Evolutionary conservation across 2,797 vertebrate species (phyloP), one percentile per base, ranked within the genome.

Genomic region (Sebastiscus albofasciatus): DNA sequence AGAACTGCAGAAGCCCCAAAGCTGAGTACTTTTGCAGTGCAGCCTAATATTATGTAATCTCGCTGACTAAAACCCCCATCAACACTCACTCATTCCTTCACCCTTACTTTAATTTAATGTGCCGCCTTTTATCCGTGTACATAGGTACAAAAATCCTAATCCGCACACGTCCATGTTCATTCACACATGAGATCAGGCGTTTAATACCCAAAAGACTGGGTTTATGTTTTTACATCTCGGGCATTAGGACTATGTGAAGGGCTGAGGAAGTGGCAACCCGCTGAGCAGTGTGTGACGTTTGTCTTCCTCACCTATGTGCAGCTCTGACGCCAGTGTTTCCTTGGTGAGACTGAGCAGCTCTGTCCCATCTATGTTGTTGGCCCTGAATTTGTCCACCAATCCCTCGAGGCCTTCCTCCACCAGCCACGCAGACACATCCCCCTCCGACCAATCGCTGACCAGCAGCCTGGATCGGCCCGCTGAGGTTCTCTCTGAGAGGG

Each of bases 281-380:
- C 73, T 29, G 69, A 81, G 59, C 77, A 13, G 55, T 5, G 73
- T 79, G 90, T 73, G 77, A 83, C 65, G 71, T 42, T 71, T 26
- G 62, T 85, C 54, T 52, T 85, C 75, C 96, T 97, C 97, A 99
- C 99, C 98, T 72, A 99, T 97, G 93, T 96, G 96, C 87, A 99
- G 95, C 85, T 99, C 98, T 74, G 95, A 94, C 78, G 91, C 86
- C 90, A 99, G 95, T 9, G 94, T 96, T 84, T 99, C 97, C 91
- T 97, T 98, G 82, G 95, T 98, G 87, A 99, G 97, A 72, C 85
- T 87, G 52, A 99, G 91, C 24, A 99, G 94, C 90, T 99, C 97
- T 22, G 94, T 95, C 68, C 98, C 99, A 67, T 99, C 97, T 9
- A 99, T 98, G 90, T 99, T 98, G 92, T 99, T 98, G 67, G 81